These are phyloP conservation scores for Lasioglossum baleicum DNA, from an alignment of 1,140 invertebrate species.

Conservation along the genomic window DNA sequence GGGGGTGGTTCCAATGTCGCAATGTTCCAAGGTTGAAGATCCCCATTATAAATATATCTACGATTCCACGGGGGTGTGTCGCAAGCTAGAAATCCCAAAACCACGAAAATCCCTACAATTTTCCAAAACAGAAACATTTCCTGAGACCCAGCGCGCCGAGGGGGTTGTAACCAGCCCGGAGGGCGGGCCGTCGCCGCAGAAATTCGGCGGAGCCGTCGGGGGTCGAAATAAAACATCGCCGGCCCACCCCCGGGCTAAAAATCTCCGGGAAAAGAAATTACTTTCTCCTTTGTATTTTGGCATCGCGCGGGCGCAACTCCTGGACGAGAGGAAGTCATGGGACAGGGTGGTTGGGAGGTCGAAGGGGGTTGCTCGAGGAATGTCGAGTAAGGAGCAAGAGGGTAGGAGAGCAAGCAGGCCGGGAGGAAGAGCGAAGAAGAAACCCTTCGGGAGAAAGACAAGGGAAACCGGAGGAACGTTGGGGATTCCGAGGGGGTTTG, in stretches of 20 bases:
- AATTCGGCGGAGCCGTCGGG: background rate
- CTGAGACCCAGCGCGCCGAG: no score
- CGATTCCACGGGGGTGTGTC: no score
- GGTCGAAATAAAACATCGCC: background rate
- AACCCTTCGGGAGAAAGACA: background rate
- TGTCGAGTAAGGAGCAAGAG: background rate
- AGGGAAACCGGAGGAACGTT: background rate
- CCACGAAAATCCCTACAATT: no score
- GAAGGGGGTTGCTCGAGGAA: background rate
- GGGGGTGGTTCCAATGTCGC: no score
- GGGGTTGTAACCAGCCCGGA: background rate
- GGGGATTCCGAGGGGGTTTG: background rate
- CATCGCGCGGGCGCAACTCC: slow-evolving; percentile 44
- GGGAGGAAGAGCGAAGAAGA: slow-evolving; percentile 3
- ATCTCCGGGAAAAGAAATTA: slow-evolving; percentile 66
- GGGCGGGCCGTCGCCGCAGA: background rate
- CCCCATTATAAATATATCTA: no score
- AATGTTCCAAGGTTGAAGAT: no score
- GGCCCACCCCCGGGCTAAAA: slow-evolving; percentile 41
- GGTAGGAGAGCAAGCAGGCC: background rate
- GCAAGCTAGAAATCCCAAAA: no score
- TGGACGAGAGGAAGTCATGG: slow-evolving; percentile 20
- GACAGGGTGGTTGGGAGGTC: no score
- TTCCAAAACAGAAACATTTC: no score
- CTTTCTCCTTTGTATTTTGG: slow-evolving; percentile 68